Evolutionary conservation across 2,888 invertebrate genomes (phyloP).

Genomic region (Cryptophagus acutangulus): DNA sequence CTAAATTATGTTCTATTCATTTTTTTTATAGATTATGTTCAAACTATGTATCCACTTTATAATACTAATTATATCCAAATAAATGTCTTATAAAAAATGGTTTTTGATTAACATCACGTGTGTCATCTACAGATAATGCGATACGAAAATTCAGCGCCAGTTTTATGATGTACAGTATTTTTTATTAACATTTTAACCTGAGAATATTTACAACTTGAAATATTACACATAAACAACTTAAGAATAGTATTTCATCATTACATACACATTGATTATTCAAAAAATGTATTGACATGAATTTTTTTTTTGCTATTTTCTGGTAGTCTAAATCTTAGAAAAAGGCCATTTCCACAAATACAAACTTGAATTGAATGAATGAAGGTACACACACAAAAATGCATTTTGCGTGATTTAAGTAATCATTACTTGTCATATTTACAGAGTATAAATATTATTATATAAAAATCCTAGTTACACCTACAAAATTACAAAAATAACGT

Average conservation of each 20-base stretch:
- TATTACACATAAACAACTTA: conserved; percentile 18
- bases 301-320: conserved; percentile 13
- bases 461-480: too few relatives aligned
- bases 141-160: too few relatives aligned
- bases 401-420: too few relatives aligned
- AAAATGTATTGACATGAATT: conserved; percentile 17
- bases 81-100: conserved; percentile 14
- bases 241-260: conserved; percentile 8
- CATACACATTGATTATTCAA: conserved; percentile 15
- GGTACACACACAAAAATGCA: conserved; percentile 10
- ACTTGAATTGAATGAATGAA: conserved; percentile 15
- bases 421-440: too few relatives aligned
- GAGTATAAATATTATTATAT: too few relatives aligned
- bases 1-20: too few relatives aligned
- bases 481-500: too few relatives aligned
- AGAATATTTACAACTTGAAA: conserved; percentile 23
- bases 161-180: conserved; percentile 6
- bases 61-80: too few relatives aligned
- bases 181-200: conserved; percentile 24
- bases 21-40: too few relatives aligned
- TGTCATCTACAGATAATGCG: too few relatives aligned
- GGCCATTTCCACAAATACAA: conserved; percentile 15
- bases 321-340: conserved; percentile 13
- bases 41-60: too few relatives aligned
- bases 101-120: too few relatives aligned